Percentiles rank a stretch among this genome's conserved stretches.
Conservation (phyloP, 2,113 vertebrate species). For the Microtus oregoni region DNA sequence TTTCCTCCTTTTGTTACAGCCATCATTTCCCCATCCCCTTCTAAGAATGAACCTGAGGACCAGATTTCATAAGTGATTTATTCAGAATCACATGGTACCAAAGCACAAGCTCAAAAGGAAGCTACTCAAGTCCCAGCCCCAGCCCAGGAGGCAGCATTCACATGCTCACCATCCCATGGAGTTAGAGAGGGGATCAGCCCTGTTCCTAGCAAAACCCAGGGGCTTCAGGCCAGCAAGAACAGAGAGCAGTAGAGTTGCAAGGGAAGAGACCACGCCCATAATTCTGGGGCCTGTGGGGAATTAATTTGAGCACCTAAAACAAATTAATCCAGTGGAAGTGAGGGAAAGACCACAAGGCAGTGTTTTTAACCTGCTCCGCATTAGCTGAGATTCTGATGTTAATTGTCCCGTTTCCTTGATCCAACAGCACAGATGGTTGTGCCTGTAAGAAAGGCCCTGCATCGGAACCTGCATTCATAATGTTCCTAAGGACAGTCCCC, state of each 20-base stretch:
- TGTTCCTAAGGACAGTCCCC: not conserved
- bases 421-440: not conserved
- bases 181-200: not conserved
- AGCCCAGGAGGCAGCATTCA: not conserved
- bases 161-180: not conserved
- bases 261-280: not conserved
- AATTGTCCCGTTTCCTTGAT: not conserved
- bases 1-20: not conserved
- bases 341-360: not conserved
- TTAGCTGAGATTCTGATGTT: not conserved
- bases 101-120: not conserved
- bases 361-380: not conserved
- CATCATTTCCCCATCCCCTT: not conserved
- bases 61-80: not conserved
- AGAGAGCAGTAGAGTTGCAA: not conserved
- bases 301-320: not conserved
- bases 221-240: not conserved
- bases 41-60: not conserved
- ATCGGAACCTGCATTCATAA: not conserved
- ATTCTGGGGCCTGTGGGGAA: not conserved
- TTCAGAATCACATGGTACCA: slow-evolving; percentile 17
- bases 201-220: not conserved
- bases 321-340: not conserved
- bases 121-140: not conserved
- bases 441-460: not conserved